A percentile compares a stretch with the other conserved stretches of the same genome.
These are phyloP conservation scores for Plectus sambesii DNA, from an alignment of 1,140 invertebrate genomes.

Conservation along the genomic window DNA sequence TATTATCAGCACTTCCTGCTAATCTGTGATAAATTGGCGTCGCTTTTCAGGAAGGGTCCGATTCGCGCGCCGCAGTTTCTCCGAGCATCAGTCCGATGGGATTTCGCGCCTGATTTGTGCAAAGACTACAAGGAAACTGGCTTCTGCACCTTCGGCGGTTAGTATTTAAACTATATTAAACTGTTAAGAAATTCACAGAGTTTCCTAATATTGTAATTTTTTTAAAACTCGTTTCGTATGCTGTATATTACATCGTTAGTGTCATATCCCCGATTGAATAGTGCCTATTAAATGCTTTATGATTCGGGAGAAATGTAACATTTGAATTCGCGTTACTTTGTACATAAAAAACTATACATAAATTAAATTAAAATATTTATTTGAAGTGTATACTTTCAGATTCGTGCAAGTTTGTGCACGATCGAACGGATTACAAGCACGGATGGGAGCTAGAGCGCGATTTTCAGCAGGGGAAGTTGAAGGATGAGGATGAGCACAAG, in stretches of 20 bases:
- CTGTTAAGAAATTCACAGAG: conserved; percentile 1
- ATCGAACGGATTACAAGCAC: conserved; percentile 92
- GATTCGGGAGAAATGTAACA: too few species aligned
- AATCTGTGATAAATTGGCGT: conserved; percentile 10
- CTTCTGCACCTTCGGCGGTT: conserved; percentile 94
- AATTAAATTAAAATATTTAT: conserved; percentile 6
- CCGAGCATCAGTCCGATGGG: conserved; percentile 89
- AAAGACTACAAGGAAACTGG: conserved; percentile 99
- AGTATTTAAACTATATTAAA: conserved; percentile 14
- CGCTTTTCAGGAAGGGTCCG: conserved; percentile 64
- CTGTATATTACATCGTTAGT: conserved; percentile 8
- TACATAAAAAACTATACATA: background rate
- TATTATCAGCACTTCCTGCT: conserved; percentile 5
- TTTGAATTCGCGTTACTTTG: background rate
- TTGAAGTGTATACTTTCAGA: conserved; percentile 58
- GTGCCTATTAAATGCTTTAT: too few species aligned
- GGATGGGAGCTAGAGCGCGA: conserved; percentile 96
- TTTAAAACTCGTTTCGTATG: background rate
- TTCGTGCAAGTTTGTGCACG: conserved; percentile 95
- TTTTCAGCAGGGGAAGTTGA: conserved; percentile 55
- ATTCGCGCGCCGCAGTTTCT: conserved; percentile 88
- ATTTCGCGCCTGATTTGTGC: conserved; percentile 98
- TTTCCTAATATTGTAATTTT: too few species aligned
- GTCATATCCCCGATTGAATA: too few species aligned
- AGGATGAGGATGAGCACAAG: conserved; percentile 56